phyloP scores from a whole-genome alignment of 2,888 invertebrate species.

The Rhagonycha lutea region DNA sequence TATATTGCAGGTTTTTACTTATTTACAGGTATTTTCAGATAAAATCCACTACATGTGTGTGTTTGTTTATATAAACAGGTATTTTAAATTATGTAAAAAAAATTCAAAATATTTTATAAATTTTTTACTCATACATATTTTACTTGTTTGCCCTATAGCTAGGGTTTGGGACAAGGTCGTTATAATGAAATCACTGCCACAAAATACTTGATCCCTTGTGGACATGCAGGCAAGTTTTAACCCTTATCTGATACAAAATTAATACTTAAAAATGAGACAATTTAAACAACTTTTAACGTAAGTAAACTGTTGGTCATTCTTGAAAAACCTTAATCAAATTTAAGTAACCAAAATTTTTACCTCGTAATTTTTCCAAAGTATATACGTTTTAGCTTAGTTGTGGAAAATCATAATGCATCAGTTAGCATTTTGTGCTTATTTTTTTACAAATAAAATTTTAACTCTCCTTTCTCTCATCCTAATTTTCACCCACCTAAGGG shows the following conservation, averaged over 20 bases:
- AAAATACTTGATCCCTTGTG: constrained; percentile 49
- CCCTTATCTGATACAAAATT: constrained; percentile 28
- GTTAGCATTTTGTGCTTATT: not conserved
- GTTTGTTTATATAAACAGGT: constrained; percentile 16
- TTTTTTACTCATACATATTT: constrained; percentile 38
- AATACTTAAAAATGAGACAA: constrained; percentile 6
- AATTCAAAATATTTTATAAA: constrained; percentile 26
- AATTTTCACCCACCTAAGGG: not conserved
- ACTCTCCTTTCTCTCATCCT: not conserved
- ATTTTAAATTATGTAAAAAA: constrained; percentile 18
- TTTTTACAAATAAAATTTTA: not conserved
- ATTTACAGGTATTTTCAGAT: constrained; percentile 32
- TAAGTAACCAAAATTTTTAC: not conserved
- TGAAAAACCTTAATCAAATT: constrained; percentile 4
- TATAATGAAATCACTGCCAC: constrained; percentile 43
- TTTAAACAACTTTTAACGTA: constrained; percentile 19
- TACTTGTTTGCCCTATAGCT: constrained; percentile 56
- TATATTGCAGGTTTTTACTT: constrained; percentile 16
- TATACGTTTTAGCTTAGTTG: not conserved
- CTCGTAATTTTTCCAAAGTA: not conserved
- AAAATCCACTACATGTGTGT: constrained; percentile 23
- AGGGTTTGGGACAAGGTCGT: constrained; percentile 51
- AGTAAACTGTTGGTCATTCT: constrained; percentile 19
- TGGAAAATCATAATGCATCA: not conserved
- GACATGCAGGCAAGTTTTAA: constrained; percentile 54